Percentiles rank a stretch among this genome's conserved stretches.
Evolutionary conservation across 2,797 vertebrate genomes (phyloP).

Genomic region (Tarsius wallacei): DNA sequence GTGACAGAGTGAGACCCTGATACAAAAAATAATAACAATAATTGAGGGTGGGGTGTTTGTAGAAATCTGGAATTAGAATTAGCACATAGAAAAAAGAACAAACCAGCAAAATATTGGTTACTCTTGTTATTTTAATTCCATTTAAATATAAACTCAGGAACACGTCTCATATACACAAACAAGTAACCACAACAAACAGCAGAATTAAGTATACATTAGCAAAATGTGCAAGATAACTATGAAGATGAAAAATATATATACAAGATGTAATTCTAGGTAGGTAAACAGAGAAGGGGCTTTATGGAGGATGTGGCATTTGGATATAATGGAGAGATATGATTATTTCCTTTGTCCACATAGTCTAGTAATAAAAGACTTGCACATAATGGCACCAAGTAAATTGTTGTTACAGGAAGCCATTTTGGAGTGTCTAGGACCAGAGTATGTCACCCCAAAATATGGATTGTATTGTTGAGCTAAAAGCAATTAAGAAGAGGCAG

Average conservation of each 20-base stretch:
- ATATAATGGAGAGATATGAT: neutral
- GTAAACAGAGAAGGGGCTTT: neutral
- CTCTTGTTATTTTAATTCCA: neutral
- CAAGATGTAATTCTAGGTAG: neutral
- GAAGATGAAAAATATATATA: neutral
- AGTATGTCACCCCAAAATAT: neutral
- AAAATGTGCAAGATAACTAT: constrained; percentile 12
- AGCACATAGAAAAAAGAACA: neutral
- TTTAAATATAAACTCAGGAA: neutral
- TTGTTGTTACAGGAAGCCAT: neutral
- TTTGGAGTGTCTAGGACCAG: neutral
- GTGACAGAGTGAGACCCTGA: too few relatives aligned
- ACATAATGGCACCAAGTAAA: neutral
- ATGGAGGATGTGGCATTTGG: neutral
- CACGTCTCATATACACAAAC: neutral
- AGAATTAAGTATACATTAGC: constrained; percentile 5
- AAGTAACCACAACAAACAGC: neutral
- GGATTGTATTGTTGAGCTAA: neutral
- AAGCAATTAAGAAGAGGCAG: neutral
- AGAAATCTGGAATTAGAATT: neutral
- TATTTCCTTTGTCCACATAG: neutral
- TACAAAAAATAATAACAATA: too few relatives aligned
- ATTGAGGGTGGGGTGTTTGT: neutral
- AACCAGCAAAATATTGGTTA: neutral
- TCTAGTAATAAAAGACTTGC: neutral